Percentiles rank a stretch among this genome's conserved stretches.
Evolutionary conservation across 1,140 invertebrate genomes (phyloP).

Genomic region (Euschistus heros): DNA sequence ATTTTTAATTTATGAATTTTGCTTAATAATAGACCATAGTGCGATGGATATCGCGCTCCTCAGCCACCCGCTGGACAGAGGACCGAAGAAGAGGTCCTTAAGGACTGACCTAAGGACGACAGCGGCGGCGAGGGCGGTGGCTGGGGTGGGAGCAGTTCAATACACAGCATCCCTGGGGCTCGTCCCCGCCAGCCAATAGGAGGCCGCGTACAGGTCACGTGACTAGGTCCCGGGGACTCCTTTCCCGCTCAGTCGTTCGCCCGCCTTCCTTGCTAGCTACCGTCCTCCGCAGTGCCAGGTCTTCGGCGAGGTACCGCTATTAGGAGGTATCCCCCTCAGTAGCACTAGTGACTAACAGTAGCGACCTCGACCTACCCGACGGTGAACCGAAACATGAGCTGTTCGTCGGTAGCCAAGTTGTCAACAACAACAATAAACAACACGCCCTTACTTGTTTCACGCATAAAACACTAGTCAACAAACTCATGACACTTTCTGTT

Average conservation of each 20-base stretch:
- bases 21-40: too few relatives aligned
- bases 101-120: not conserved
- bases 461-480: too few relatives aligned
- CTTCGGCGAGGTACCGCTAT: not conserved
- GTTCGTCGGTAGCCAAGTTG: too few relatives aligned
- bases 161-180: conserved; percentile 1
- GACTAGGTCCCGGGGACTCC: conserved; percentile 4
- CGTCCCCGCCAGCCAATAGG: not conserved
- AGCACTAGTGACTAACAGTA: not conserved
- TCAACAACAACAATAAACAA: too few relatives aligned
- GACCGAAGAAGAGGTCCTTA: too few relatives aligned
- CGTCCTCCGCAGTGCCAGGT: conserved; percentile 4
- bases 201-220: not conserved
- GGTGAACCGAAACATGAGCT: not conserved
- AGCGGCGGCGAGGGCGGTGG: conserved; percentile 3
- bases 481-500: too few relatives aligned
- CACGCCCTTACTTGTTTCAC: too few relatives aligned
- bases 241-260: conserved; percentile 2
- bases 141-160: conserved; percentile 21
- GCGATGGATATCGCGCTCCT: too few relatives aligned
- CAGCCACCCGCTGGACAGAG: too few relatives aligned
- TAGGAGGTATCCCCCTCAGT: not conserved
- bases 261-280: not conserved
- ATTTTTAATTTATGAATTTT: too few relatives aligned
- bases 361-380: not conserved